Evolutionary conservation across 1,140 invertebrate species (phyloP).

Genomic region (Drosophila ambigua): DNA sequence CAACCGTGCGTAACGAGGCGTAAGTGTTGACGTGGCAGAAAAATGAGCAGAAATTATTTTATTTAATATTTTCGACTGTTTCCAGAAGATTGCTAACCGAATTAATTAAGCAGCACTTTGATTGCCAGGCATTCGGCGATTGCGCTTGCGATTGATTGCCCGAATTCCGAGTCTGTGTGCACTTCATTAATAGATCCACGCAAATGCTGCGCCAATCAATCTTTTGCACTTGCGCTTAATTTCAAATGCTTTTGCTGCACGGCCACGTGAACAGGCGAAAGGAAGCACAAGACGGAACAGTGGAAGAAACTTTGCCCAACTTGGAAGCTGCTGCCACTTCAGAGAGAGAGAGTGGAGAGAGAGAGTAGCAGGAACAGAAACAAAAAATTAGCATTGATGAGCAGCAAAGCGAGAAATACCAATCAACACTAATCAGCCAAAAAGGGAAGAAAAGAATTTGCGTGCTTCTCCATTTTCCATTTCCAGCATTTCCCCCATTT

Average conservation of each 20-base stretch:
- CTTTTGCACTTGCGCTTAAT: constrained; percentile 74
- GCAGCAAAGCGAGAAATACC: constrained; percentile 81
- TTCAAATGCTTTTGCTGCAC: constrained; percentile 45
- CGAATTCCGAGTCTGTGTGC: constrained; percentile 32
- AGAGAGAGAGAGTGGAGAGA: constrained; percentile 24
- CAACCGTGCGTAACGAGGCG: constrained; percentile 72
- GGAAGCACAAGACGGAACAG: constrained; percentile 21
- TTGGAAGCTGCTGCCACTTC: constrained; percentile 37
- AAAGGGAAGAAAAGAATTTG: constrained; percentile 53
- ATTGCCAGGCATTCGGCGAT: neutral
- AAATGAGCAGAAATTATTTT: constrained; percentile 69
- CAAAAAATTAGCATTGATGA: constrained; percentile 83
- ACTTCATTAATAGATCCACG: constrained; percentile 69
- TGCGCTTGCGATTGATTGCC: constrained; percentile 54
- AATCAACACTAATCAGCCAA: constrained; percentile 82
- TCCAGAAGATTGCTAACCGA: constrained; percentile 37
- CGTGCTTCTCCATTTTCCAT: constrained; percentile 25
- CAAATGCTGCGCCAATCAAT: constrained; percentile 77
- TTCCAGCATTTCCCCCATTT: neutral
- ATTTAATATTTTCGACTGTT: constrained; percentile 66
- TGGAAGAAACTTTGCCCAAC: constrained; percentile 48
- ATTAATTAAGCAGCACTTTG: constrained; percentile 59
- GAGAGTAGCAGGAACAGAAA: constrained; percentile 28
- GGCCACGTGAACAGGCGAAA: constrained; percentile 29
- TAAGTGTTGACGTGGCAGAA: constrained; percentile 82